Conservation (phyloP, 2,797 vertebrate species). For the Semotilus atromaculatus region DNA sequence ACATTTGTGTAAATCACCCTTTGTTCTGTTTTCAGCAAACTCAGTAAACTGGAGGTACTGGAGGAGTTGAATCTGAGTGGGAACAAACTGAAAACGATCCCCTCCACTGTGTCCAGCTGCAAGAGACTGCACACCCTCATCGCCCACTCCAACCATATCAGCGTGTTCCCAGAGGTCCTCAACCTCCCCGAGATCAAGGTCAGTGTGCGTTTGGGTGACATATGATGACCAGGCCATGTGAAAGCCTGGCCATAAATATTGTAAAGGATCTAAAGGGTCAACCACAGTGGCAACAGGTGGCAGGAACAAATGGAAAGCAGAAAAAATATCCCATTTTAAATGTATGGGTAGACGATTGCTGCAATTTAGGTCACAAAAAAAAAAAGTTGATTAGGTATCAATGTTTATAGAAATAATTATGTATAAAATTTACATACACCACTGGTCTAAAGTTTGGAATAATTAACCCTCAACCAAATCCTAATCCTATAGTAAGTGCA, state of each 20-base stretch:
- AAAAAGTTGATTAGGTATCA: not conserved
- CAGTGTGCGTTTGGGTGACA: constrained; percentile 47
- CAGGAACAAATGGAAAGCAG: not conserved
- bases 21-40: constrained; percentile 78
- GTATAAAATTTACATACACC: not conserved
- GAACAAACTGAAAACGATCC: constrained; percentile 94
- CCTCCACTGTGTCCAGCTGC: constrained; percentile 94
- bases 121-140: constrained; percentile 92
- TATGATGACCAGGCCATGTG: not conserved
- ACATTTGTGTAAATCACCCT: not conserved
- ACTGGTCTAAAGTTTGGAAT: too few relatives aligned
- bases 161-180: constrained; percentile 93
- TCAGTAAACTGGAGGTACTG: constrained; percentile 91
- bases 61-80: constrained; percentile 96
- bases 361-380: not conserved
- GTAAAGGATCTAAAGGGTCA: not conserved
- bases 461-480: too few relatives aligned
- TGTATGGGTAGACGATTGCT: not conserved
- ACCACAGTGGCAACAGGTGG: not conserved
- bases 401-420: not conserved
- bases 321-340: not conserved
- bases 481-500: too few relatives aligned
- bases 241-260: not conserved
- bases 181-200: constrained; percentile 95
- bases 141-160: constrained; percentile 93